Base-by-base conservation (phyloP, 2,113 vertebrate species). In the Psittacus erithacus region DNA sequence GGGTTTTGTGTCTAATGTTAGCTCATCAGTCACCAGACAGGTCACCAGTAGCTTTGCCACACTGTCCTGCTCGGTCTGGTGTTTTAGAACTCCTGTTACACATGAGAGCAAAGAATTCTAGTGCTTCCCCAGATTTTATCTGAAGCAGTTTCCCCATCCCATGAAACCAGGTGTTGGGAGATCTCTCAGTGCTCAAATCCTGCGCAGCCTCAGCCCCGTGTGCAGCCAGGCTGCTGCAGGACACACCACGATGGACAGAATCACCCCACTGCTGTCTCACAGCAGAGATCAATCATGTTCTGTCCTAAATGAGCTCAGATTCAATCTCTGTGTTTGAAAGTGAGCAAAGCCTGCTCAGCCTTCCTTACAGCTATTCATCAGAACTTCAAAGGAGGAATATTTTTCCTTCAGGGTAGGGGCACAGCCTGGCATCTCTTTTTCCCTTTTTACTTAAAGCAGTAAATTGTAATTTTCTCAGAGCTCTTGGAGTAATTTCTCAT, bases 131-230 rank as follows among this genome's bases (percentile, higher is more conserved):
- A 1, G 19, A 1, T 38, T 25, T 22, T 7, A 28, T 18, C 67
- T 59, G 16, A 41, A n/a, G 1, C 29, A 6, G 20, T 57, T 88
- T 47, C 23, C 35, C 60, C 7, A 2, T 27, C 28, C 50, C 22
- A 2, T 23, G 39, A 6, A 44, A 49, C 7, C 5, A 24, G 28
- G n/a, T 0, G 0, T 39, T 50, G 41, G 44, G 69, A 29, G 2
- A 15, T 69, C 49, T 62, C 82, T 62, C 39, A 27, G 77, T 15
- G 63, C 53, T 57, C 2, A 0, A 4, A 27, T 5, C 79, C 52
- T 50, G 52, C 47, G 2, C 22, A 5, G 3, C 16, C 29, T 28
- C 1, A 0, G 52, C 7, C 18, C 20, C 0, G 0, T 2, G 28
- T 46, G 69, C 1, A 18, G 17, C 67, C 4, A 17, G 62, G 57